Base-by-base conservation (phyloP, 2,888 invertebrate genomes). In the Apamea anceps region DNA sequence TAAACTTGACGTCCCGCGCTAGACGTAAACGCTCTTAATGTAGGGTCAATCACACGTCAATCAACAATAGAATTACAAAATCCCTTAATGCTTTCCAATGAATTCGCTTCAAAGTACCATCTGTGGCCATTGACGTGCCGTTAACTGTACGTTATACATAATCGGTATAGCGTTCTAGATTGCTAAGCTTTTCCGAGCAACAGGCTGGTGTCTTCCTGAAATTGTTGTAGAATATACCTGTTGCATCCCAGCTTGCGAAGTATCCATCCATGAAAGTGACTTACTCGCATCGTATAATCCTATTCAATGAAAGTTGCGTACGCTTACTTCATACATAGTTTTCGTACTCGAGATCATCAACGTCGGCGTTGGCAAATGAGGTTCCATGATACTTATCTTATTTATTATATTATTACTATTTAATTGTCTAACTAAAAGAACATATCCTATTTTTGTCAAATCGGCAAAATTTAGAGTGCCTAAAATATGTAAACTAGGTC, bases 201-300 rank as follows among this genome's bases (percentile, higher is more conserved):
- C 85, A 82, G 72, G 48, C 72, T 78, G 6, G 62, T 72, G 67
- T 72, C 60, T 81, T 78, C 21, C 48, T 76, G 25, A 70, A 79
- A 60, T 37, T 54, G 60, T 48, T 42, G 37, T 68, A 32, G 48
- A 37, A 68, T 68, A 48, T 28, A 85, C 82, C 72, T 82, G 82
- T 85, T 85, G 82, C 80, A 37, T 82, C 21, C 18, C 84, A 48
- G 54, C 57, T 84, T 51, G 78, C 72, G 57, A 32, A 60, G 48
- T 68, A 72, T 63, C 42, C 85, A 79, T 85, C 84, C 72, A 79
- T 70, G 60, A 71, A 71, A 82, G n/a, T 18, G 5, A 37, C 8
- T 65, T 71, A 71, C 32, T 72, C 62, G 32, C 32, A n/a, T 48
- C 37, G 25, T 57, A 48, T 25, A 21, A 21, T 18, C 32, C 28